Evolutionary conservation across 2,797 vertebrate species (phyloP), one percentile per base, ranked within the genome.

Genomic region (Sorex maritimensis): DNA sequence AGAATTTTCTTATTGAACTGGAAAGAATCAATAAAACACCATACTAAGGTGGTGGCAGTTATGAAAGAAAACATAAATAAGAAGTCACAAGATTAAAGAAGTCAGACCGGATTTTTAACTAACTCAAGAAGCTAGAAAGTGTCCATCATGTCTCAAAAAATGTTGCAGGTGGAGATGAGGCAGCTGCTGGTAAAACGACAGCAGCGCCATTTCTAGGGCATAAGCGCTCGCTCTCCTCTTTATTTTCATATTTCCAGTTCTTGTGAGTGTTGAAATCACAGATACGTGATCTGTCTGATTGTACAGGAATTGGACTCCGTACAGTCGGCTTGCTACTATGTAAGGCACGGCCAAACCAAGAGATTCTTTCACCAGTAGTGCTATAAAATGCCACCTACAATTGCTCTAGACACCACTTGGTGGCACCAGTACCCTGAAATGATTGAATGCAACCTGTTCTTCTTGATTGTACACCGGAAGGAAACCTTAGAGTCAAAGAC

Each of bases 391-490:
- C 28, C 94, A 96, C 46, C 87, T 92, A 94, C 93, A 95, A 85
- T 94, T 94, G 86, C 86, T 92, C 41, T 67, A 68, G 67, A 86
- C 75, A 93, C 94, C 94, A 95, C 95, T 95, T 94, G 96, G 95
- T 95, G 94, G 95, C 95, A 90, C 92, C 89, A 97, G 92, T 79
- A 89, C 69, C 92, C 85, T 94, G 58, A 96, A 90, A 68, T 85
- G 90, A 80, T 34, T 81, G 77, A 91, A 83, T 4, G 21, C 30
- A 88, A 81, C 75, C 61, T 75, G 44, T 52, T 72, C 5, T 52
- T 72, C 5, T 12, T 46, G 34, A 79, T 88, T 63, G 95, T 69
- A 55, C 6, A 41, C 2, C 24, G 49, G 49, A 52, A 52, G 80
- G 26, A 88, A 90, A 77, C 6, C 6, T 65, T 49, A 72, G 38